Percentiles rank a stretch among this genome's conserved stretches.
These are phyloP conservation scores for Caenorhabditis plicata DNA, from an alignment of 2,888 invertebrate genomes.

Conservation along the genomic window DNA sequence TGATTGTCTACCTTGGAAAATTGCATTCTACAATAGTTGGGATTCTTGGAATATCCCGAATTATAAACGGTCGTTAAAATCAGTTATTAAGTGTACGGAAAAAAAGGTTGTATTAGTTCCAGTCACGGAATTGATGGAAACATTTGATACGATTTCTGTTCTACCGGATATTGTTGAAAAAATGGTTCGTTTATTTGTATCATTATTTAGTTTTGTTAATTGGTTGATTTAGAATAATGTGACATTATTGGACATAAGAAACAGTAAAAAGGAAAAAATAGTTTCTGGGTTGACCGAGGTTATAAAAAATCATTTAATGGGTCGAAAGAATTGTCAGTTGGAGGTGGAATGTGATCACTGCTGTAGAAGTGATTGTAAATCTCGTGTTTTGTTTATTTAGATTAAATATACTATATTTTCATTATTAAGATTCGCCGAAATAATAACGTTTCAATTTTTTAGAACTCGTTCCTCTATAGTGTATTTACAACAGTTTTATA, in stretches of 20 bases:
- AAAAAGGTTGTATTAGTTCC: constrained; percentile 43
- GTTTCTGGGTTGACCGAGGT: constrained; percentile 46
- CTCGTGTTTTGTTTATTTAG: no score
- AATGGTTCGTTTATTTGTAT: constrained; percentile 17
- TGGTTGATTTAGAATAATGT: no score
- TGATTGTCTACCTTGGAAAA: constrained; percentile 41
- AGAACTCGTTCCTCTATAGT: no score
- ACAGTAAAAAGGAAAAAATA: constrained; percentile 11
- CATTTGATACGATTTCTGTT: constrained; percentile 50
- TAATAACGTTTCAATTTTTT: no score
- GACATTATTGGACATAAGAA: constrained; percentile 17
- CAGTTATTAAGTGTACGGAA: constrained; percentile 15
- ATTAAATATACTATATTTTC: no score
- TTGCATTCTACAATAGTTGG: constrained; percentile 51
- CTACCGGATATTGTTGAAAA: constrained; percentile 35
- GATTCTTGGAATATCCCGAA: constrained; percentile 36
- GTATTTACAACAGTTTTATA: no score
- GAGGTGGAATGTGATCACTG: constrained; percentile 3
- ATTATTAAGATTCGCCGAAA: no score
- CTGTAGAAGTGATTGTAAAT: no score
- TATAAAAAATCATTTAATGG: constrained; percentile 49
- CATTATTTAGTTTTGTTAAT: no score
- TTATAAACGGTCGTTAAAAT: constrained; percentile 10
- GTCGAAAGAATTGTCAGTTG: constrained; percentile 37
- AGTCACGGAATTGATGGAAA: constrained; percentile 45